Conservation (phyloP, 2,888 invertebrate species). For the Lomographa bimaculata region DNA sequence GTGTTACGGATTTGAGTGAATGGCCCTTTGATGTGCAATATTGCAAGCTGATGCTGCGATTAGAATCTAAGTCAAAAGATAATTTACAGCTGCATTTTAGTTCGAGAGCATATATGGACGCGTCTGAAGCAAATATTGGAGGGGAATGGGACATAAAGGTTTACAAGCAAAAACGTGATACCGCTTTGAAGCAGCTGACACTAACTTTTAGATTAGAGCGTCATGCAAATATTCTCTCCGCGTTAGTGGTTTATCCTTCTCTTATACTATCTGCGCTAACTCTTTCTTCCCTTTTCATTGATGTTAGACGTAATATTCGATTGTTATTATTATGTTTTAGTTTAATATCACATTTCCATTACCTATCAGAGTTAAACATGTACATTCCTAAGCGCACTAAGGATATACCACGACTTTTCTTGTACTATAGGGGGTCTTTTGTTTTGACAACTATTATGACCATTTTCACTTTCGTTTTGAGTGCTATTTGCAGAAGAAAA, state of each 20-base stretch:
- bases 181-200: slow-evolving; percentile 33
- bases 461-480: slow-evolving; percentile 39
- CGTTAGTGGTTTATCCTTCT: slow-evolving; percentile 46
- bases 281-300: slow-evolving; percentile 40
- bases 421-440: slow-evolving; percentile 46
- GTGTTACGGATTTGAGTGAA: slow-evolving; percentile 39
- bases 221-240: slow-evolving; percentile 42
- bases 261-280: slow-evolving; percentile 41
- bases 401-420: slow-evolving; percentile 44
- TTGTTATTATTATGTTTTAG: slow-evolving; percentile 42
- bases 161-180: slow-evolving; percentile 32
- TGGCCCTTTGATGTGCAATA: slow-evolving; percentile 51
- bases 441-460: slow-evolving; percentile 38
- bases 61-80: neutral
- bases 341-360: slow-evolving; percentile 44
- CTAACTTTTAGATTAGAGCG: slow-evolving; percentile 49
- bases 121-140: slow-evolving; percentile 41
- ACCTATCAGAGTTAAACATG: slow-evolving; percentile 34
- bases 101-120: slow-evolving; percentile 29
- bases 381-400: slow-evolving; percentile 40
- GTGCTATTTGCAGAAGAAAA: slow-evolving; percentile 31
- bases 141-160: slow-evolving; percentile 51
- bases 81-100: slow-evolving; percentile 30
- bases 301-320: slow-evolving; percentile 38
- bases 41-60: slow-evolving; percentile 40